These are phyloP conservation scores for Malurus elegans DNA, from an alignment of 2,113 vertebrate genomes.

Conservation along the genomic window DNA sequence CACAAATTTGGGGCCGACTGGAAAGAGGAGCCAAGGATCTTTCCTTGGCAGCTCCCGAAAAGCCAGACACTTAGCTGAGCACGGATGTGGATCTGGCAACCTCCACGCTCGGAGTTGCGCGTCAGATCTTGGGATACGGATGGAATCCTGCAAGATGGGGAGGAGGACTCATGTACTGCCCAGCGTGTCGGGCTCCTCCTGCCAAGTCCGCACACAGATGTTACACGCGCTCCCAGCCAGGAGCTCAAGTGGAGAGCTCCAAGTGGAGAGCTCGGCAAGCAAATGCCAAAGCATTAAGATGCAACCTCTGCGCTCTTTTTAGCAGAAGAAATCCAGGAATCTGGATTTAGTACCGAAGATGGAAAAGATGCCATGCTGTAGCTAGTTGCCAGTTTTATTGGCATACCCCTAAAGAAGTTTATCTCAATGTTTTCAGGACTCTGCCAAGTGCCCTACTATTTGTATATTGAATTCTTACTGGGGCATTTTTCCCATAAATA, in stretches of 20 bases:
- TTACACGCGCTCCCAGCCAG: background rate
- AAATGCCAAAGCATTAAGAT: background rate
- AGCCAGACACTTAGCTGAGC: background rate
- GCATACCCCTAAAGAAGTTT: background rate
- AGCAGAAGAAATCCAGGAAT: background rate
- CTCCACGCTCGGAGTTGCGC: background rate
- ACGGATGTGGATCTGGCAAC: background rate
- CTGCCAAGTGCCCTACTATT: background rate
- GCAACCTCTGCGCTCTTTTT: background rate
- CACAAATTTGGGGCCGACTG: background rate
- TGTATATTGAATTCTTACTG: background rate
- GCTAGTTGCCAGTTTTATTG: background rate
- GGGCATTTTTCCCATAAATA: background rate
- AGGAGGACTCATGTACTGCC: conserved; percentile 19
- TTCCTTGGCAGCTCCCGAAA: conserved; percentile 4
- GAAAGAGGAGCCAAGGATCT: background rate
- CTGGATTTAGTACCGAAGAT: background rate
- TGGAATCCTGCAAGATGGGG: conserved; percentile 16
- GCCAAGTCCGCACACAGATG: conserved; percentile 18
- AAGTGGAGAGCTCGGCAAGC: background rate
- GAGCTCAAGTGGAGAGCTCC: conserved; percentile 10
- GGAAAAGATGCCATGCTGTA: background rate
- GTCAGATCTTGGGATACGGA: background rate
- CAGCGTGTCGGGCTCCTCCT: background rate
- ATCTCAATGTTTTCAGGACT: background rate